Percentiles rank a stretch among this genome's conserved stretches.
Conservation (phyloP, 2,113 vertebrate genomes). For the Electrona antarctica region DNA sequence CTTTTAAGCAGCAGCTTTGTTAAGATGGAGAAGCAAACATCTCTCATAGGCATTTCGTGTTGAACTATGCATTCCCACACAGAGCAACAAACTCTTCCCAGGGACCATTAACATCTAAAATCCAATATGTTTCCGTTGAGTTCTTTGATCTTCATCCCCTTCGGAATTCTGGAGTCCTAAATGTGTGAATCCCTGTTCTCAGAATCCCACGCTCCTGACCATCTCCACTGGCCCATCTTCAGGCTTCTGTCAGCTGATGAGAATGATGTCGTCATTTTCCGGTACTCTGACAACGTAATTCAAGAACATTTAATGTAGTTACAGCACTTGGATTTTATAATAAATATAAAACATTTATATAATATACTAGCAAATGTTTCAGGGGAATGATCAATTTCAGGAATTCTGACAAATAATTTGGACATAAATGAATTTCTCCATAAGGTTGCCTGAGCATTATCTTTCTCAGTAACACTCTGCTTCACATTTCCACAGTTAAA, state of each 20-base stretch:
- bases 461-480: no score
- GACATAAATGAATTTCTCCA: no score
- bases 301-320: not conserved
- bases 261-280: slow-evolving; percentile 59
- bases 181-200: slow-evolving; percentile 23
- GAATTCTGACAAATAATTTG: no score
- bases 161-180: not conserved
- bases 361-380: no score
- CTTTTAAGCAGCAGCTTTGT: not conserved
- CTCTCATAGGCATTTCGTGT: not conserved
- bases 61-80: not conserved
- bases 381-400: no score
- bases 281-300: slow-evolving; percentile 54
- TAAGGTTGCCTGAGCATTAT: not conserved
- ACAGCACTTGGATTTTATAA: not conserved
- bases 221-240: slow-evolving; percentile 3
- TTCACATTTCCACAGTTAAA: no score
- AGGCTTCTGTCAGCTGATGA: slow-evolving; percentile 62
- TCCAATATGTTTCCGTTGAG: not conserved
- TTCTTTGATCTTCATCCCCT: not conserved
- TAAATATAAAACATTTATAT: not conserved
- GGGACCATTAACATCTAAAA: not conserved
- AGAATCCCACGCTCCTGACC: slow-evolving; percentile 19
- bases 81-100: not conserved
- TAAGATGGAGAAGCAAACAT: not conserved